Evolutionary conservation across 2,888 invertebrate species (phyloP).

Genomic region (Drosophila falleni): DNA sequence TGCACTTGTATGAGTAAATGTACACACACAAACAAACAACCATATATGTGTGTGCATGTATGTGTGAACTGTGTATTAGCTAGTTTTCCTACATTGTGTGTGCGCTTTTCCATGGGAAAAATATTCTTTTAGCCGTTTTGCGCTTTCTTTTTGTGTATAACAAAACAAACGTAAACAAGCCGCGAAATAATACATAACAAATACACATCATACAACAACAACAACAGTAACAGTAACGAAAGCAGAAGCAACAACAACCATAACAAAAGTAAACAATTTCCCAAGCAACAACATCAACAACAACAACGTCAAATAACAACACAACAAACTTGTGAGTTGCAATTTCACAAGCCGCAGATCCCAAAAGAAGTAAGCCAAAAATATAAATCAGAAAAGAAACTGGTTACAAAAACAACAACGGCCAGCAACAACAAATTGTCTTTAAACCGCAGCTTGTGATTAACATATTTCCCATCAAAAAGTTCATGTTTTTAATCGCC

Average conservation of each 20-base stretch:
- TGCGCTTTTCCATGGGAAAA: conserved; percentile 71
- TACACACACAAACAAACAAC: conserved; percentile 9
- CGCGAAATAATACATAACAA: conserved; percentile 24
- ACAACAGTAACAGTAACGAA: conserved; percentile 41
- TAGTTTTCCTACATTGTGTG: conserved; percentile 35
- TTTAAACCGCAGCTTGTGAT: conserved; percentile 67
- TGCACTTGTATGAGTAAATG: conserved; percentile 35
- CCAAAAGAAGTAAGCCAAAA: conserved; percentile 73
- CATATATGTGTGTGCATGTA: conserved; percentile 27
- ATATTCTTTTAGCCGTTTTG: conserved; percentile 66
- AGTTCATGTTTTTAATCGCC: conserved; percentile 65
- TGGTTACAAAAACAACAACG: conserved; percentile 63
- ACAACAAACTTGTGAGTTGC: conserved; percentile 40
- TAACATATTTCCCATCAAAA: conserved; percentile 80
- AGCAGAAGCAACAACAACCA: conserved; percentile 16
- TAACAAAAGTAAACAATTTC: conserved; percentile 50
- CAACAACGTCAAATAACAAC: conserved; percentile 2
- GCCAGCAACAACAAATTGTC: conserved; percentile 44
- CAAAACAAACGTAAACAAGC: conserved; percentile 61
- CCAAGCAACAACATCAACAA: conserved; percentile 40
- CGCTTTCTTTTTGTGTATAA: conserved; percentile 75
- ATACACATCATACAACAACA: background rate
- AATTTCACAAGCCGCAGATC: conserved; percentile 51
- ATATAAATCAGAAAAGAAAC: conserved; percentile 76
- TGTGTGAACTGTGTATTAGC: conserved; percentile 42